Base-by-base conservation (phyloP, 2,888 invertebrate species). In the Cinara cedri region DNA sequence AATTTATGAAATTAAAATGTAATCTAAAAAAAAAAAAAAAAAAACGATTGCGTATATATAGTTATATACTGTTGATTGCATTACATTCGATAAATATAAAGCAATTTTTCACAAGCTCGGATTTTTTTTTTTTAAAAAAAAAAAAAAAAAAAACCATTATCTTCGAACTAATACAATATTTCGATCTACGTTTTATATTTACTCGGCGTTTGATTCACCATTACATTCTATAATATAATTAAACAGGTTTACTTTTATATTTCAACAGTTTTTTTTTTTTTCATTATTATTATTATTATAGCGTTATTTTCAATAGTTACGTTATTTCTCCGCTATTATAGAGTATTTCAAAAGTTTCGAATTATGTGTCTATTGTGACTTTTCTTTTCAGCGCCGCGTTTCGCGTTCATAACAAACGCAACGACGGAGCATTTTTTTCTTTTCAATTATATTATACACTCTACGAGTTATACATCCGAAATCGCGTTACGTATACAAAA, bases 281-380 rank as follows among this genome's bases (percentile, higher is more conserved):
- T 42, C 4, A 19, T 13, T 11, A 10, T 11, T 62, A 34, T 62
- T 11, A 11, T 11, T 34, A 10, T 10, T 42, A n/a, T 34, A 54
- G 19, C 34, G 34, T 16, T 26, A 14, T 54, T 54, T 26, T 46
- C 34, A 19, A 24, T 46, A 34, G 24, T 54, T n/a, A 21, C 0
- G 34, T 34, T 63, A n/a, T 62, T 42, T 63, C 34, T 34, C n/a
- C 11, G 19, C 19, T 11, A 19, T 49, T 16, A n/a, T 42, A 0
- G 13, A 42, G 42, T 46, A 66, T 71, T 71, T 71, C 44, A 8
- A 71, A 71, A 71, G 51, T 71, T 71, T 71, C 3, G 44, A 57
- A 71, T 44, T 24, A 44, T n/a, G 55, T 21, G 19, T 21, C 16
- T 24, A 57, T 57, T 57, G 24, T 24, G 44, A 21, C 13, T 71